phyloP scores from a whole-genome alignment of 2,797 vertebrate species.

The Sebastolobus altivelis region DNA sequence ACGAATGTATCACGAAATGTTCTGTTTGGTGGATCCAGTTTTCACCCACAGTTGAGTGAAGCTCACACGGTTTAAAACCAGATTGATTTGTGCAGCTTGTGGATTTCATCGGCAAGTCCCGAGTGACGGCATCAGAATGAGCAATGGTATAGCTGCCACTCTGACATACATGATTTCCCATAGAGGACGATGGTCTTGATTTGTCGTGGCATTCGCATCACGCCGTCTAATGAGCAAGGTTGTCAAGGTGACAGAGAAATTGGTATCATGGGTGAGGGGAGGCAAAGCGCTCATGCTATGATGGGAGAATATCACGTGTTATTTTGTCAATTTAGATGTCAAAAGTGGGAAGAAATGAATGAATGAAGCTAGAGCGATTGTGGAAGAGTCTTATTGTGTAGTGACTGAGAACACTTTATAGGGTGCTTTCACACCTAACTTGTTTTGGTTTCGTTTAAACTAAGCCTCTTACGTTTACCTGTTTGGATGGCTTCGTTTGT shows the following conservation, averaged over 20 bases:
- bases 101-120: conserved; percentile 19
- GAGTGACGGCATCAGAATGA: conserved; percentile 13
- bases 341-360: conserved; percentile 1
- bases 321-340: conserved; percentile 9
- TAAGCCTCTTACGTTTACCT: not conserved
- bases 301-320: conserved; percentile 24
- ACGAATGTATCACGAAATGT: not conserved
- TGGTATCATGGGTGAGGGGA: conserved; percentile 44
- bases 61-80: not conserved
- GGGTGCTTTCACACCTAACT: not conserved
- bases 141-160: conserved; percentile 30
- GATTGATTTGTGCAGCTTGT: conserved; percentile 9
- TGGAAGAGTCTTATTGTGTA: not conserved
- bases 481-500: too few relatives aligned
- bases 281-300: not conserved
- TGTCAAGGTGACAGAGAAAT: conserved; percentile 64
- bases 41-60: not conserved
- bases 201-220: conserved; percentile 56
- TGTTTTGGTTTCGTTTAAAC: not conserved
- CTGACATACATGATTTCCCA: conserved; percentile 41
- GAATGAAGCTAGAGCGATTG: not conserved
- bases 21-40: conserved; percentile 3
- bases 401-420: not conserved
- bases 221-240: conserved; percentile 64
- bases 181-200: conserved; percentile 51